Evolutionary conservation across 2,113 vertebrate species (phyloP).

Genomic region (Egretta garzetta): DNA sequence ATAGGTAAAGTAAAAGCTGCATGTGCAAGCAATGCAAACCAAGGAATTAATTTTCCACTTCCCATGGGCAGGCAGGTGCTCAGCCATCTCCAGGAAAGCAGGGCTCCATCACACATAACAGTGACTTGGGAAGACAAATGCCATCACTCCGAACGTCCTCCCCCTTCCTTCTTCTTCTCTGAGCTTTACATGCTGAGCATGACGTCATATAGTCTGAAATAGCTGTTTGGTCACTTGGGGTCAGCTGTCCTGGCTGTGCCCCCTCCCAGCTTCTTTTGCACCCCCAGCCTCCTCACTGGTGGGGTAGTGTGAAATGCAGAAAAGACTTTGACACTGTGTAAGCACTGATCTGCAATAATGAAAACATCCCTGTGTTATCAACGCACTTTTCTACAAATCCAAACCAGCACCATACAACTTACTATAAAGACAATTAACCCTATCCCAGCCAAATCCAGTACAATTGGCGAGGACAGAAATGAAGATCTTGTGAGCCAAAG

Average conservation of each 20-base stretch:
- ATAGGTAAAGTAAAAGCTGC: neutral
- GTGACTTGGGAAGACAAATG: neutral
- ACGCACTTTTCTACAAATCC: neutral
- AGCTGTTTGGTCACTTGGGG: neutral
- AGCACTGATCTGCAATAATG: fast-evolving
- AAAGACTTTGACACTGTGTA: neutral
- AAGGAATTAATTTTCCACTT: neutral
- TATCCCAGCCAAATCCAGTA: neutral
- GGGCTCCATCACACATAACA: fast-evolving
- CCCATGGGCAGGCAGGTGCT: fast-evolving
- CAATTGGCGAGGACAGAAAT: neutral
- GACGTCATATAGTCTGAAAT: fast-evolving
- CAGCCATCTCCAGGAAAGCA: neutral
- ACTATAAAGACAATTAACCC: neutral
- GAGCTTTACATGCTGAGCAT: neutral
- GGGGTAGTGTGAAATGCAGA: no score
- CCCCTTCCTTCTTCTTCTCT: neutral
- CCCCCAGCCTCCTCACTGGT: fast-evolving
- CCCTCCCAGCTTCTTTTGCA: fast-evolving
- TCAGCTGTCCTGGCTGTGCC: neutral
- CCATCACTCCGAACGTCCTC: fast-evolving
- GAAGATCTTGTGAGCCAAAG: neutral
- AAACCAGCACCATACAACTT: neutral
- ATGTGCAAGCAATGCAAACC: neutral
- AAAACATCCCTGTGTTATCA: neutral